Conservation (phyloP, 2,797 vertebrate species). For the Urocyon cinereoargenteus region DNA sequence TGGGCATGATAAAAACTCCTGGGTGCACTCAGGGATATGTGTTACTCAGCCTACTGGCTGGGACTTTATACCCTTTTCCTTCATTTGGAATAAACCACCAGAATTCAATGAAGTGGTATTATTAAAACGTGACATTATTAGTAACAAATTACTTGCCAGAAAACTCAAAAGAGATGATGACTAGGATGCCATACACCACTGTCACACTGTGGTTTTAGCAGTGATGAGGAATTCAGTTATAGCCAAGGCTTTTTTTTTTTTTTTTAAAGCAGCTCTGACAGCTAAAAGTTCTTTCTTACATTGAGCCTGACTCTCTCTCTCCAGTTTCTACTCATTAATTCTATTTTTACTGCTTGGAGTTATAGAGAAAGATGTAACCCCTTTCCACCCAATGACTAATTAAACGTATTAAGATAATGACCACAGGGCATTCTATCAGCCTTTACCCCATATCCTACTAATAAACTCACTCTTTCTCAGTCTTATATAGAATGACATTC, state of each 20-base stretch:
- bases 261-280: background rate
- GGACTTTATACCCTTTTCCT: background rate
- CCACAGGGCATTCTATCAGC: background rate
- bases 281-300: background rate
- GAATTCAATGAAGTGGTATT: background rate
- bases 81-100: background rate
- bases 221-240: background rate
- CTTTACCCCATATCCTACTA: background rate
- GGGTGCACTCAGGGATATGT: too few relatives aligned
- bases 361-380: background rate
- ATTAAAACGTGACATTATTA: background rate
- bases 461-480: background rate
- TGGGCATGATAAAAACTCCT: rapidly evolving
- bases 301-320: background rate
- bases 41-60: background rate
- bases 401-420: background rate
- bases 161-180: background rate
- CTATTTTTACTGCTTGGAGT: background rate
- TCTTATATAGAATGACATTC: background rate
- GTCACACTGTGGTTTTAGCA: background rate
- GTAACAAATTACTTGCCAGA: background rate
- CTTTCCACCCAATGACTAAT: background rate
- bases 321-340: background rate
- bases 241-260: background rate
- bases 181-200: background rate